Evolutionary conservation across 2,888 invertebrate genomes (phyloP).

Genomic region (Oxystoma pomonae): DNA sequence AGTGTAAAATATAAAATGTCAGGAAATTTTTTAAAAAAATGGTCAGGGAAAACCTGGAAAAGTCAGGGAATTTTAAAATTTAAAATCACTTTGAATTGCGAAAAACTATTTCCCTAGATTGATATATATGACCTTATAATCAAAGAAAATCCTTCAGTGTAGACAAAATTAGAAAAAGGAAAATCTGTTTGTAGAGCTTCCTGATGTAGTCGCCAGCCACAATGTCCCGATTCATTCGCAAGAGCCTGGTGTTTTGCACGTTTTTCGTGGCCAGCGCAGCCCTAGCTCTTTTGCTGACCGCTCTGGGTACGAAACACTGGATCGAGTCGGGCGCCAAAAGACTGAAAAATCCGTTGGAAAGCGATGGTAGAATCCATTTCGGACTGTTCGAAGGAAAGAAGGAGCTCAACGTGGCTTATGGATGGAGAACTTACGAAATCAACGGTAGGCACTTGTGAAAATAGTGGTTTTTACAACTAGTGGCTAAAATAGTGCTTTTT

Average conservation of each 20-base stretch:
- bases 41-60: no score
- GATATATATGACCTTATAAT: no score
- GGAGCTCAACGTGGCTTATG: slow-evolving; percentile 76
- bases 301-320: slow-evolving; percentile 83
- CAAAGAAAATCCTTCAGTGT: no score
- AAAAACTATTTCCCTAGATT: no score
- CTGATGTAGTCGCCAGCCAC: slow-evolving; percentile 9
- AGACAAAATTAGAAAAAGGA: no score
- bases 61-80: no score
- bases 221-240: slow-evolving; percentile 61
- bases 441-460: slow-evolving; percentile 70
- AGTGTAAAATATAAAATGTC: no score
- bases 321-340: slow-evolving; percentile 69
- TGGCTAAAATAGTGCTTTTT: no score
- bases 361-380: slow-evolving; percentile 74
- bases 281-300: slow-evolving; percentile 72
- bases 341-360: slow-evolving; percentile 61
- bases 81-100: no score
- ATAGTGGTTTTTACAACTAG: no score
- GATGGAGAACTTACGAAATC: slow-evolving; percentile 70
- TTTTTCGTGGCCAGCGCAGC: slow-evolving; percentile 75
- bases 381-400: slow-evolving; percentile 86
- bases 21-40: no score
- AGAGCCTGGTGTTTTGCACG: slow-evolving; percentile 77
- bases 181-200: no score